These are phyloP conservation scores for Panagrolaimus sp. DNA, from an alignment of 1,140 invertebrate species.

Conservation along the genomic window DNA sequence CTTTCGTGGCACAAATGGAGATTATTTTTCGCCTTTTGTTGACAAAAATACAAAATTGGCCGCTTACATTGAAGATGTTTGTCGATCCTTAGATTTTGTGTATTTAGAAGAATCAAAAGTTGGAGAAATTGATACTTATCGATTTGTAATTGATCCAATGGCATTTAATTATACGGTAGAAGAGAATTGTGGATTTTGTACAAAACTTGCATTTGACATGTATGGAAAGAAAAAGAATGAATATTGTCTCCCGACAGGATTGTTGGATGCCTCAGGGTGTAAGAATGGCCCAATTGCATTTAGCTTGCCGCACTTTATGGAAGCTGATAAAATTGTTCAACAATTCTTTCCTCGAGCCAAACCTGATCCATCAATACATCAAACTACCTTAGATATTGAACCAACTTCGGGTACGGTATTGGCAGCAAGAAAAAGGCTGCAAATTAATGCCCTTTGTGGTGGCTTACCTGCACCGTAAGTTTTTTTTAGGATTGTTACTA, in stretches of 20 bases:
- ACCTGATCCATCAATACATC: slow-evolving; percentile 2
- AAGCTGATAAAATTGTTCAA: not conserved
- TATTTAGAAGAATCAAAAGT: not conserved
- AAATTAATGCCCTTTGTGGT: not conserved
- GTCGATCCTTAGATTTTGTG: not conserved
- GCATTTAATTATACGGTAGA: not conserved
- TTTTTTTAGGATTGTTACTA: too few relatives aligned
- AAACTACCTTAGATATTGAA: slow-evolving; percentile 1
- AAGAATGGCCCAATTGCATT: not conserved
- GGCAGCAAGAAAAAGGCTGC: not conserved
- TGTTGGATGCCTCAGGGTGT: not conserved
- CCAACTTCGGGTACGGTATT: not conserved
- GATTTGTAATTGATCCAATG: not conserved
- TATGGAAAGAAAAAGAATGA: not conserved
- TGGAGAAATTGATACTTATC: not conserved
- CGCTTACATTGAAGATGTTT: slow-evolving; percentile 9
- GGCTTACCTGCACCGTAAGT: not conserved
- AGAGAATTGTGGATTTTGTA: slow-evolving; percentile 8
- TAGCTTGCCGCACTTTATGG: not conserved
- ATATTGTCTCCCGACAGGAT: not conserved
- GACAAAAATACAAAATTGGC: not conserved
- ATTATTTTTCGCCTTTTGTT: not conserved
- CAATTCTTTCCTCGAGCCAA: not conserved
- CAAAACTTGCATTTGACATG: not conserved
- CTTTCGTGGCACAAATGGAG: not conserved